phyloP scores from a whole-genome alignment of 2,113 vertebrate genomes.

The Campylomormyrus tamandua region DNA sequence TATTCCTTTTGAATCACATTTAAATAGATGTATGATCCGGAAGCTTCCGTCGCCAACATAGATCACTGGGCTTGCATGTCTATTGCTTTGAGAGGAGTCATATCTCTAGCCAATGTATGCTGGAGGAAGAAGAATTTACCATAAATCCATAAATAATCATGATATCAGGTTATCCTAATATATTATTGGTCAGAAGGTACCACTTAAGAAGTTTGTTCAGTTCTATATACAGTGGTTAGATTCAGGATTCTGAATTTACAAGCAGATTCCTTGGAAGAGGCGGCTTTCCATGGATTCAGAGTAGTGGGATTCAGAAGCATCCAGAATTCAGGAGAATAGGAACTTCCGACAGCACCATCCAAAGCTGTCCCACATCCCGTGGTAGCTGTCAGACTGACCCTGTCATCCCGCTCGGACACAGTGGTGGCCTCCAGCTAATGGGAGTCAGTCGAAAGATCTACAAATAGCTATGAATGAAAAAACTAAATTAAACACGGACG shows the following conservation, averaged over 20 bases:
- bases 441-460: neutral
- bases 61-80: slow-evolving; percentile 50
- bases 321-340: neutral
- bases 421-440: neutral
- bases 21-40: slow-evolving; percentile 41
- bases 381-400: neutral
- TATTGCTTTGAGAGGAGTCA: slow-evolving; percentile 34
- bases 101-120: neutral
- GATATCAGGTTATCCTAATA: neutral
- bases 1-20: slow-evolving; percentile 34
- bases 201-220: neutral
- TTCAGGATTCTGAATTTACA: neutral
- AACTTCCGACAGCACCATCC: neutral
- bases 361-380: neutral
- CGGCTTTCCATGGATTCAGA: neutral
- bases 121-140: neutral
- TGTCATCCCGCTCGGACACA: neutral
- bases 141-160: slow-evolving; percentile 14
- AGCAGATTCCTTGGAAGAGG: neutral
- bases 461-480: slow-evolving; percentile 16
- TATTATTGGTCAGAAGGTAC: neutral
- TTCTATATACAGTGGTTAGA: neutral
- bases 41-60: slow-evolving; percentile 55
- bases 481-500: slow-evolving; percentile 5
- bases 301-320: neutral